Evolutionary conservation across 2,888 invertebrate genomes (phyloP), one percentile per base, ranked within the genome.

Genomic region (Agrochola lychnidis): DNA sequence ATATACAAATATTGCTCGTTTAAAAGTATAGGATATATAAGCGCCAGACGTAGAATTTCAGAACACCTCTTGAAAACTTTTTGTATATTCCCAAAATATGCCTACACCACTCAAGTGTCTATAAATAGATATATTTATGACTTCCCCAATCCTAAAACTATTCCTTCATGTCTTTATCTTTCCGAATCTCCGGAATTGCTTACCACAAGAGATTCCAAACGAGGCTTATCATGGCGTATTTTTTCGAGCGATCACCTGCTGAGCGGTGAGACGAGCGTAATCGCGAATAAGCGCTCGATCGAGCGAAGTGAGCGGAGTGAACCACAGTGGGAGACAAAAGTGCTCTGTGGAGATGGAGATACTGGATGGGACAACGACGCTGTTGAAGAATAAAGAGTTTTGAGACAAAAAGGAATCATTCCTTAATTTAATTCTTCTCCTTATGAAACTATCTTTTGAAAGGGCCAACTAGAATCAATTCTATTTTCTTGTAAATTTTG

Each of bases 221-320:
- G 79, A 88, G 82, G 84, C 81, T 88, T 85, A 87, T 88, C 84
- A 79, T 75, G 57, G 76, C 76, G 79, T 86, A 78, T 81, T 82
- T 84, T 83, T 86, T 85, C 78, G 71, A 79, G 66, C 73, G 87
- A 87, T 88, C 87, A 88, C 85, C 88, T 84, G 81, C 79, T 74
- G 73, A 84, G 84, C 82, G 76, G 76, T 69, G 76, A 70, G 83
- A 88, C 87, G 84, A 71, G 85, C 90, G 91, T 90, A 93, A 94
- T 94, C 94, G 90, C 91, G 92, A 93, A 92, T 92, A 89, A 92
- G 90, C 91, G 91, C 86, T 85, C 91, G 92, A 94, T 94, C 94
- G 91, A 91, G 91, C 91, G 89, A 86, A 90, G 88, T 89, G 88
- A 90, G 89, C 88, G 84, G 68, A 83, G 86, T 82, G 82, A 86